Evolutionary conservation across 2,113 vertebrate species (phyloP).

Genomic region (Hemichromis elongatus): DNA sequence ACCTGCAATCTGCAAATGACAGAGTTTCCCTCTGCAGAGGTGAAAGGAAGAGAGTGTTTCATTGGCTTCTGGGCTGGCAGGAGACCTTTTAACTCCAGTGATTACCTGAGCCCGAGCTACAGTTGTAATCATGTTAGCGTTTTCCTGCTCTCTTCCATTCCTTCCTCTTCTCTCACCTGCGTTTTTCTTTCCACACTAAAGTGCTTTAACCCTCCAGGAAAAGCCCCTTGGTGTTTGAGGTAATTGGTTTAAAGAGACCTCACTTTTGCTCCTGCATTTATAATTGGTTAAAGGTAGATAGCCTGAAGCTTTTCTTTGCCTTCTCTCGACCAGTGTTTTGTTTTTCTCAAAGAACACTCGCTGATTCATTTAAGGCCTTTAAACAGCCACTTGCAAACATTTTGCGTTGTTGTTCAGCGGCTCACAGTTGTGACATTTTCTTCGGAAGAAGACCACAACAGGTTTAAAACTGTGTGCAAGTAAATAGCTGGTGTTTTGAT

Average conservation of each 20-base stretch:
- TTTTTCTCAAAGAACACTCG: neutral
- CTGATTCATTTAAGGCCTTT: neutral
- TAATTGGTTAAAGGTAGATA: neutral
- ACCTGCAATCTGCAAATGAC: slow-evolving; percentile 60
- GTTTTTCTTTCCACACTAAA: neutral
- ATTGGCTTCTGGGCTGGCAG: slow-evolving; percentile 48
- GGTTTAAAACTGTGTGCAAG: neutral
- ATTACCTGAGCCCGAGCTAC: slow-evolving; percentile 49
- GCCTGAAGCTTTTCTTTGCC: neutral
- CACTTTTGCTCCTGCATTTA: slow-evolving; percentile 1
- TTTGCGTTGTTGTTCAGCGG: neutral
- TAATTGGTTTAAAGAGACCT: slow-evolving; percentile 32
- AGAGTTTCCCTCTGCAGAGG: slow-evolving; percentile 15
- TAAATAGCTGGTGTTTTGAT: neutral
- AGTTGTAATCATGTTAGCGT: slow-evolving; percentile 52
- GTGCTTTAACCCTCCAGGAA: slow-evolving; percentile 15
- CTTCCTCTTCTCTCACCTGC: neutral
- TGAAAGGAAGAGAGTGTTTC: slow-evolving; percentile 33
- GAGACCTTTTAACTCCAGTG: slow-evolving; percentile 60
- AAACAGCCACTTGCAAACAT: neutral
- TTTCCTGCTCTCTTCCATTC: slow-evolving; percentile 8
- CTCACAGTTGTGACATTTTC: neutral
- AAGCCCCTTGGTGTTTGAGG: slow-evolving; percentile 2
- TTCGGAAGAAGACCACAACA: neutral
- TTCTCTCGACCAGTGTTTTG: neutral